These are phyloP conservation scores for Erebia ligea DNA, from an alignment of 2,888 invertebrate species.

Conservation along the genomic window DNA sequence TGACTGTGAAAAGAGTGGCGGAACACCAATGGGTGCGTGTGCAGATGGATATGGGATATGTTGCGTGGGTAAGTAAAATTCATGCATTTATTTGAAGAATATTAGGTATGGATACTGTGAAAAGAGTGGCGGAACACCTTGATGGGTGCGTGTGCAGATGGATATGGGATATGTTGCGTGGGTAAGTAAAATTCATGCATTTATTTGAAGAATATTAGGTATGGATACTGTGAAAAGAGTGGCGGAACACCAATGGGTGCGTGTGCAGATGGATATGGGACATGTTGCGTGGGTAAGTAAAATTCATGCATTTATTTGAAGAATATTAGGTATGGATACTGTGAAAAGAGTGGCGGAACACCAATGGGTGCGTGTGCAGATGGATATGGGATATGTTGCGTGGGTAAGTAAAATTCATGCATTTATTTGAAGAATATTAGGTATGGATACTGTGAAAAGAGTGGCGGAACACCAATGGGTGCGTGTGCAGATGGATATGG, in stretches of 20 bases:
- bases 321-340: no score
- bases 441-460: conserved; percentile 85
- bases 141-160: conserved; percentile 88
- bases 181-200: conserved; percentile 80
- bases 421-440: not conserved
- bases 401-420: conserved; percentile 83
- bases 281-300: conserved; percentile 89
- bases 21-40: conserved; percentile 86
- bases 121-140: conserved; percentile 83
- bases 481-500: conserved; percentile 89
- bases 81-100: not conserved
- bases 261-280: conserved; percentile 89
- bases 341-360: conserved; percentile 84
- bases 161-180: conserved; percentile 89
- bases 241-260: conserved; percentile 86
- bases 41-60: conserved; percentile 89
- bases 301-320: not conserved
- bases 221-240: conserved; percentile 85
- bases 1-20: conserved; percentile 86
- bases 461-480: conserved; percentile 86
- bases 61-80: conserved; percentile 86
- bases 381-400: conserved; percentile 89
- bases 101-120: no score
- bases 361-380: conserved; percentile 87
- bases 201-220: not conserved